phyloP scores from a whole-genome alignment of 2,888 invertebrate genomes.

The Serrognathus titanus region DNA sequence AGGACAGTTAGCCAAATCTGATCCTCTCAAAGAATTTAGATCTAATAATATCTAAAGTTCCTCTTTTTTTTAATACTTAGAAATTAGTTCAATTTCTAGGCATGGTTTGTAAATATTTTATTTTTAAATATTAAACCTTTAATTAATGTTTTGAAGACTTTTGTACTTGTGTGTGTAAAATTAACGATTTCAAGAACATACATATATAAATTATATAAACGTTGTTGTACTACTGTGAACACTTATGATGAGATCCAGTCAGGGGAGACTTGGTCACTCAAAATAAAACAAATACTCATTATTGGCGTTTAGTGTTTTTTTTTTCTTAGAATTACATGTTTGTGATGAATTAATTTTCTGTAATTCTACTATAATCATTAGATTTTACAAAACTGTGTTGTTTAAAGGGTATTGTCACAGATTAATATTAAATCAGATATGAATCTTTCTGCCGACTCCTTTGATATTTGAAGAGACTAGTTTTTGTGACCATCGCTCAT shows the following conservation, averaged over 20 bases:
- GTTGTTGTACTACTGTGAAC: too few relatives aligned
- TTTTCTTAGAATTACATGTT: neutral
- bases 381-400: neutral
- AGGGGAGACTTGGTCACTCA: neutral
- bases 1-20: conserved; percentile 31
- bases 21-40: conserved; percentile 21
- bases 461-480: too few relatives aligned
- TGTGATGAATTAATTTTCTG: neutral
- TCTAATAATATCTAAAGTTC: conserved; percentile 15
- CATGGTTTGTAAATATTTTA: neutral
- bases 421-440: neutral
- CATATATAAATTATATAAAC: neutral
- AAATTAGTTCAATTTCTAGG: neutral
- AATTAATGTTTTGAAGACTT: neutral
- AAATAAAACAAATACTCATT: neutral
- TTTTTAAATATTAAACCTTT: neutral
- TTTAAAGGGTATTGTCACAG: neutral
- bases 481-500: too few relatives aligned
- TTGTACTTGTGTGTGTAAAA: neutral
- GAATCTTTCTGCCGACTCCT: too few relatives aligned
- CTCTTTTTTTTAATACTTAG: neutral
- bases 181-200: neutral
- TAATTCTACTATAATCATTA: neutral
- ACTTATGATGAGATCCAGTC: too few relatives aligned
- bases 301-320: neutral